Evolutionary conservation across 1,140 invertebrate genomes (phyloP), one percentile per base, ranked within the genome.

Genomic region (Cotesia glomerata): DNA sequence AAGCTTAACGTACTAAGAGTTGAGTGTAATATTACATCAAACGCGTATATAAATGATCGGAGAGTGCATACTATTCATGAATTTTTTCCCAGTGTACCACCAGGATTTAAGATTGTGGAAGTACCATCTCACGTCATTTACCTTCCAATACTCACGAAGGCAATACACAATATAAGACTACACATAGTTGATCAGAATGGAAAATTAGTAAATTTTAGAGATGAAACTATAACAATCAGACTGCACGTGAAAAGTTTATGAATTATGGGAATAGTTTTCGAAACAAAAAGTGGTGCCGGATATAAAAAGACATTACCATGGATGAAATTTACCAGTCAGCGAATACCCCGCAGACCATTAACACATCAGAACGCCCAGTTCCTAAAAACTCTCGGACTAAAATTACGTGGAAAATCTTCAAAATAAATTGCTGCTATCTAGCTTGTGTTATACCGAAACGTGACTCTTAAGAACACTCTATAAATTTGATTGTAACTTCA

Each of bases 391-490:
- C 39, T 39, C 7, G 39, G 39, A 39, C 11, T 68, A 18, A 59
- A 39, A 54, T 32, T 68, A 51, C 65, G 65, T 49, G 49, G 49
- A 56, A 59, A 68, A 59, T 18, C 3, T 35, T 16, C 0, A 51
- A 45, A 45, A 34, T 14, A 34, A 49, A n/a, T 3, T 65, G 18
- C 51, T 51, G 63, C 16, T 65, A 39, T 51, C 16, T 34, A 8
- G n/a, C 75, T 78, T 73, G 74, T 39, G 11, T 3, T 32, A 11
- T 16, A 45, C 16, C 32, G 2, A 26, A 26, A 26, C 18, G 18
- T 26, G 18, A 26, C 18, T 26, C 18, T 26, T 26, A 26, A 26
- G 0, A 26, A 26, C 18, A 1, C 18, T 26, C 18, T 0, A 26
- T 26, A 26, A 26, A 26, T 26, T 26, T 26, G 18, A n/a, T n/a